Evolutionary conservation across 2,797 vertebrate genomes (phyloP).

Genomic region (Ctenopoma multispine): DNA sequence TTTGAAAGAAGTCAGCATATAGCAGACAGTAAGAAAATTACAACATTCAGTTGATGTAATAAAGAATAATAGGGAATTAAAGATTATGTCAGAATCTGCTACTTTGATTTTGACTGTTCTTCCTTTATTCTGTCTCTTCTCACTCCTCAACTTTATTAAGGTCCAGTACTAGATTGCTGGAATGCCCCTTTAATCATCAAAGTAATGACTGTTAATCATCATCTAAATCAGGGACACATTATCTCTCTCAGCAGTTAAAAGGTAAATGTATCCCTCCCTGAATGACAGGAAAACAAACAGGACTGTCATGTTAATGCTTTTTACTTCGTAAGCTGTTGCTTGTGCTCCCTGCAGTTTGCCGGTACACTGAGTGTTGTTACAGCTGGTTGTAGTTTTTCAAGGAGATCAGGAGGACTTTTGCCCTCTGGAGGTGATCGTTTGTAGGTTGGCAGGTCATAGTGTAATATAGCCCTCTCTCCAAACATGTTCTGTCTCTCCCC

Average conservation of each 20-base stretch:
- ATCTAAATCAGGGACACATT: neutral
- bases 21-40: neutral
- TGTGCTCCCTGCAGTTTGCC: conserved; percentile 6
- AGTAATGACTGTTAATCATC: neutral
- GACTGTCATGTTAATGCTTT: conserved; percentile 6
- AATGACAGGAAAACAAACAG: conserved; percentile 29
- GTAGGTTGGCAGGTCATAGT: conserved; percentile 57
- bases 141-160: neutral
- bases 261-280: conserved; percentile 12
- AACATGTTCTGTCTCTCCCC: conserved; percentile 45
- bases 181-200: conserved; percentile 15
- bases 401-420: conserved; percentile 57
- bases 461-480: conserved; percentile 46
- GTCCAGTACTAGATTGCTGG: neutral
- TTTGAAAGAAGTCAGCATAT: neutral
- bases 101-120: neutral
- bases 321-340: neutral
- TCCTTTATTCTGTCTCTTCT: neutral
- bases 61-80: neutral
- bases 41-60: neutral
- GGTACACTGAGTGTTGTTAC: conserved; percentile 65
- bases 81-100: neutral
- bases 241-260: conserved; percentile 37
- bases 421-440: conserved; percentile 53
- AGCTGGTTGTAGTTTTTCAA: conserved; percentile 75